Base-by-base conservation (phyloP, 37 sponge, comb jelly and placozoan species). In the Amphimedon queenslandica region DNA sequence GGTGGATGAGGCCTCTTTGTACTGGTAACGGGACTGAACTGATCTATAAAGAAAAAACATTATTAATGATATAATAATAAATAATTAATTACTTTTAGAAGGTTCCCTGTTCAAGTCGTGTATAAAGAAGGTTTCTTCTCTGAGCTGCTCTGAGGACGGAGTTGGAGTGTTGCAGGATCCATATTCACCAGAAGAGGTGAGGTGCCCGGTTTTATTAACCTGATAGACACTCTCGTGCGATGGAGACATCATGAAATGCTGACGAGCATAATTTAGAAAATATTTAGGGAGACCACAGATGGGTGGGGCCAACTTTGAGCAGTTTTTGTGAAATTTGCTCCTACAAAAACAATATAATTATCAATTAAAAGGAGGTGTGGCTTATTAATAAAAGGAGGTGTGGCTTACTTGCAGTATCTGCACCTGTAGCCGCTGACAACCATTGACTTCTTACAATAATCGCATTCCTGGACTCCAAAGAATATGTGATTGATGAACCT, bases 221-320 rank as follows among this genome's bases (percentile, higher is more conserved):
- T 60, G 61, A 6, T 25, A n/a, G 5, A n/a, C 61, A 60, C 27
- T 60, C 28, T 60, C 61, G 21, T 25, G 61, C 5, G 61, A n/a
- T n/a, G 23, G 61, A 60, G 61, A 6, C 28, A 60, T 13, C 28
- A 60, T 35, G 1, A 82, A 0, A 4, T 88, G 93, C 73, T 78
- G 33, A 37, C 78, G 76, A 79, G 79, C 86, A 53, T 73, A 87
- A 11, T 87, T 64, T 55, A 90, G 83, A 35, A 87, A 77, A 25
- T 77, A 88, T 16, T 40, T 79, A 32, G 92, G 86, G 0, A 94
- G 86, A 0, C 96, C 96, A 60, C 96, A 94, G 21, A 88, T 87
- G 36, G 81, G 77, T 21, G 96, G 96, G 6, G 83, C 96, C 61
- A 87, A 77, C 40, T 53, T 61, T 10, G 82, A 66, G 70, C 96